These are phyloP conservation scores for Tromatobia lineatoria DNA, from an alignment of 2,888 invertebrate genomes.

Conservation along the genomic window DNA sequence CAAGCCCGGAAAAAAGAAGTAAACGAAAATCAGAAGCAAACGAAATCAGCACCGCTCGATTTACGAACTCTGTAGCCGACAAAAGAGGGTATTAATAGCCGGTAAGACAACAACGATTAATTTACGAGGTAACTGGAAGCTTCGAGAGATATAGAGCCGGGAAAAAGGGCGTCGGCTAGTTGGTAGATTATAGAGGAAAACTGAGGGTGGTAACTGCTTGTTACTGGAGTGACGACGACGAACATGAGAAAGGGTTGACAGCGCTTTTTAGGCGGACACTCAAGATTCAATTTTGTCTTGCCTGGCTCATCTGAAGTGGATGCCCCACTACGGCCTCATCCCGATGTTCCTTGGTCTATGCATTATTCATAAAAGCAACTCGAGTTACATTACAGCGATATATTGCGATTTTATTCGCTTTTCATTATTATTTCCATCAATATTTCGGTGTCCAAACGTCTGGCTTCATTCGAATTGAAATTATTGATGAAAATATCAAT, in stretches of 20 bases:
- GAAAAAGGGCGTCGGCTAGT: neutral
- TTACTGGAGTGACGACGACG: slow-evolving; percentile 69
- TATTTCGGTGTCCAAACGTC: neutral
- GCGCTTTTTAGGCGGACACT: slow-evolving; percentile 81
- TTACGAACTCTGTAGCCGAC: slow-evolving; percentile 45
- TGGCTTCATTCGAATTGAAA: neutral
- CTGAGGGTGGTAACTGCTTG: slow-evolving; percentile 70
- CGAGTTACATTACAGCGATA: slow-evolving; percentile 75
- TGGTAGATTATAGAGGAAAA: slow-evolving; percentile 24
- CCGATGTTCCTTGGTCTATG: slow-evolving; percentile 83
- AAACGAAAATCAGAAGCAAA: slow-evolving; percentile 9
- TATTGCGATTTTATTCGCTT: slow-evolving; percentile 30
- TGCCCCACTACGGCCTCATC: slow-evolving; percentile 82
- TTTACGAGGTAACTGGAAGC: slow-evolving; percentile 57
- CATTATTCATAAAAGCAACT: slow-evolving; percentile 84
- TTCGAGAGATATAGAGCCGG: slow-evolving; percentile 41
- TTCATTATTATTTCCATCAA: slow-evolving; percentile 18
- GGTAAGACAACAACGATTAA: slow-evolving; percentile 61
- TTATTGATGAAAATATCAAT: neutral
- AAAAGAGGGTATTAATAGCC: slow-evolving; percentile 33
- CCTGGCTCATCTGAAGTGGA: slow-evolving; percentile 84
- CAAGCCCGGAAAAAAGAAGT: neutral
- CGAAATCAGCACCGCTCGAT: slow-evolving; percentile 18
- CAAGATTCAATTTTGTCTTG: slow-evolving; percentile 84
- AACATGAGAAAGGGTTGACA: slow-evolving; percentile 75